Conservation (phyloP, 37 sponge, comb jelly and placozoan species). For the Ephydatia muelleri region DNA sequence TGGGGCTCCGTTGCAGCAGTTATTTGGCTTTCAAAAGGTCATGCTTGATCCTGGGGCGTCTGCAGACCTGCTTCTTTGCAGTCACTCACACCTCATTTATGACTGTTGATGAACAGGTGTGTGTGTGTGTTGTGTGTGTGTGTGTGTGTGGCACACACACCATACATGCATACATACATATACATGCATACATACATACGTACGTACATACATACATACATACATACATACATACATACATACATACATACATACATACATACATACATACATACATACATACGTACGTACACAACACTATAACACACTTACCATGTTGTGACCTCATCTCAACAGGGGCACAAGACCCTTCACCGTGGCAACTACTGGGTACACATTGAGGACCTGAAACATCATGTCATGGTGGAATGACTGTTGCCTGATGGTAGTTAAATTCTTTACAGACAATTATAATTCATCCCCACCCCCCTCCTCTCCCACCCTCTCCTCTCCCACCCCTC, state of each 20-base stretch:
- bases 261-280: background rate
- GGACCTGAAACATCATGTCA: slow-evolving; percentile 17
- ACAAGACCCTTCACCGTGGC: slow-evolving; percentile 25
- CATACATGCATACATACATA: background rate
- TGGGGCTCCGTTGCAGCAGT: slow-evolving; percentile 64
- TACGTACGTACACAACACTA: background rate
- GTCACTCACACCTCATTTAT: slow-evolving; percentile 30
- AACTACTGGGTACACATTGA: slow-evolving; percentile 36
- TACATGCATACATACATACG: background rate
- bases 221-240: background rate
- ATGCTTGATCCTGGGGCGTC: slow-evolving; percentile 53
- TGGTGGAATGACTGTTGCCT: background rate
- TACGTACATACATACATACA: slow-evolving; percentile 1
- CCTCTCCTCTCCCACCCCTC: no score
- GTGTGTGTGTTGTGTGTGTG: background rate
- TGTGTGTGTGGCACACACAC: background rate
- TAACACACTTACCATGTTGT: background rate
- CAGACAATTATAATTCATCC: no score
- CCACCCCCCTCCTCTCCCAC: no score
- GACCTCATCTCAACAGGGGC: slow-evolving; percentile 10
- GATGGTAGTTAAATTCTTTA: no score
- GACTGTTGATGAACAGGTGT: slow-evolving; percentile 50
- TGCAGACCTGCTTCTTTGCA: slow-evolving; percentile 58
- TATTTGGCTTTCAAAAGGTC: slow-evolving; percentile 79
- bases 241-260: no score